Base-by-base conservation (phyloP, 1,140 invertebrate genomes). In the Caenorhabditis inopinata region DNA sequence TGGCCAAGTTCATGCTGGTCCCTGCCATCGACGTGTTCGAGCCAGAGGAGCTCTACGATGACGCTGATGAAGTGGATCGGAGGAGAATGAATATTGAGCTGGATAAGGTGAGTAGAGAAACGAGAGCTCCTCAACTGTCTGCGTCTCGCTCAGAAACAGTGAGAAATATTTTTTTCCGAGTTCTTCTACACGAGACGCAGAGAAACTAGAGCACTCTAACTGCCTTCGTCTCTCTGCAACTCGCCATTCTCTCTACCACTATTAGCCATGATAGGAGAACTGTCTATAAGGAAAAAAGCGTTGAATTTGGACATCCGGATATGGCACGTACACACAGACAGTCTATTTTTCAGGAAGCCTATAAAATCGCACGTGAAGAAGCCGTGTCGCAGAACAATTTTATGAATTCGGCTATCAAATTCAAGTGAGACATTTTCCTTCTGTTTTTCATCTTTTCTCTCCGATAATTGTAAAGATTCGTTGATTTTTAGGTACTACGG, bases 381-480 rank as follows among this genome's bases (percentile, higher is more conserved):
- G 58, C 58, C 11, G 32, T 38, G 11, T 68, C 58, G 6, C 58
- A 68, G 32, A 68, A 38, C 32, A 68, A 68, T 2, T 68, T 68
- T 21, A 68, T 68, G 58, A 68, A 68, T 68, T 68, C 58, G 25
- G 58, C 58, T 1, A 68, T 68, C 58, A 68, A 68, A 68, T 68
- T 68, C 58, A 68, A 68, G 58, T 68, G 14, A 42, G 14, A n/a
- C n/a, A n/a, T n/a, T n/a, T 58, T 14, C 27, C 35, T 32, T 23
- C 18, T 3, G n/a, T 3, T 32, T 14, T 47, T 47, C 27, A 14
- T 32, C 3, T 5, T 58, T 32, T 32, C 27, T 32, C 14, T 7
- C 38, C 14, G 6, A 7, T 42, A 42, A 42, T 7, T 42, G 5
- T 7, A 42, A 42, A 29, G 2, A n/a, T 21, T 12, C 7, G 38